phyloP scores from a whole-genome alignment of 2,888 invertebrate species.

The Nemapogon koenigi region DNA sequence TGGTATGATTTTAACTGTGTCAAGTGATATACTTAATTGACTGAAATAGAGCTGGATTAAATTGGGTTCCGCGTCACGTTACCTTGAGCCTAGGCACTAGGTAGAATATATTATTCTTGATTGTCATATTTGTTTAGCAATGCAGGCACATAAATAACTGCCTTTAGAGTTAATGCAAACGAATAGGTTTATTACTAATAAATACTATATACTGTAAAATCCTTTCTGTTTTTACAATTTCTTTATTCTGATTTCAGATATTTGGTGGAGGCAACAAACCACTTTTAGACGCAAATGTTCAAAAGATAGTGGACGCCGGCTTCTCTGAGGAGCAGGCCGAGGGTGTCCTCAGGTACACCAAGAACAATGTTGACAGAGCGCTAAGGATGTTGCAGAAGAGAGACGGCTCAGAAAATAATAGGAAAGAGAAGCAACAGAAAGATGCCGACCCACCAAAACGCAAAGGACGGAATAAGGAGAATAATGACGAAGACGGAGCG shows the following conservation, averaged over 20 bases:
- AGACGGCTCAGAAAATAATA: constrained; percentile 51
- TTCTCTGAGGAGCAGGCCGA: constrained; percentile 80
- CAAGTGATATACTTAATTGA: too few relatives aligned
- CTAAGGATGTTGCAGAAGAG: constrained; percentile 69
- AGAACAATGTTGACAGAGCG: constrained; percentile 78
- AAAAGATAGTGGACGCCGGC: constrained; percentile 81
- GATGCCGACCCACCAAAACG: constrained; percentile 45
- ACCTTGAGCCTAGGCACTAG: too few relatives aligned
- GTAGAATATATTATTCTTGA: too few relatives aligned
- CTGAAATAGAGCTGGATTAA: too few relatives aligned
- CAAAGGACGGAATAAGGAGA: constrained; percentile 51
- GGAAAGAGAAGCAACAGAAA: constrained; percentile 45
- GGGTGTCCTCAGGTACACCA: constrained; percentile 71
- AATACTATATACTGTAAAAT: too few relatives aligned
- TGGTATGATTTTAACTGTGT: too few relatives aligned
- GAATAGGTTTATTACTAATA: too few relatives aligned
- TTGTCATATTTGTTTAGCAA: too few relatives aligned
- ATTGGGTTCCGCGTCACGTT: too few relatives aligned
- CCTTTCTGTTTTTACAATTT: too few relatives aligned
- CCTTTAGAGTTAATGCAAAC: too few relatives aligned
- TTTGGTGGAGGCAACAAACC: constrained; percentile 72
- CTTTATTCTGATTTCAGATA: constrained; percentile 31
- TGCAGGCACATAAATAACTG: too few relatives aligned
- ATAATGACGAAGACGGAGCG: constrained; percentile 61
- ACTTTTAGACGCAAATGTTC: constrained; percentile 76